phyloP scores from a whole-genome alignment of 2,113 vertebrate species.

The Sisor rabdophorus region DNA sequence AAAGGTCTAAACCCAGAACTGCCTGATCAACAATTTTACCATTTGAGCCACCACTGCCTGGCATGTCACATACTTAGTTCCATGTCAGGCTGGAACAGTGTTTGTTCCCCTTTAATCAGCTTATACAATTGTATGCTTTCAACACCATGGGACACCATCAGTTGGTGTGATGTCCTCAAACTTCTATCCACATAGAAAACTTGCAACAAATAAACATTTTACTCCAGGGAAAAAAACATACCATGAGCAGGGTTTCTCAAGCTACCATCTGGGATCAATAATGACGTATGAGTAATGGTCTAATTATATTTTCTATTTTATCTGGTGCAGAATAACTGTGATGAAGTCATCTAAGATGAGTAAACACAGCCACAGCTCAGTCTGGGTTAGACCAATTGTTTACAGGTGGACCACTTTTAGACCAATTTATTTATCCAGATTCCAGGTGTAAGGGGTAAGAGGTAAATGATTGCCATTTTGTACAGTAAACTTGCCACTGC shows the following conservation, averaged over 20 bases:
- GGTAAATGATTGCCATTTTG: background rate
- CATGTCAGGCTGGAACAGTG: too few species aligned
- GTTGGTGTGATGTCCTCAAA: background rate
- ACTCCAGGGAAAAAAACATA: background rate
- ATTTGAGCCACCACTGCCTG: too few species aligned
- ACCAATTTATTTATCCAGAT: background rate
- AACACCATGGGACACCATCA: background rate
- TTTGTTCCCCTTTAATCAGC: background rate
- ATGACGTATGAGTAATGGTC: constrained; percentile 1
- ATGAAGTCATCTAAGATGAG: constrained; percentile 2
- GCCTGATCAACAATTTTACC: too few species aligned
- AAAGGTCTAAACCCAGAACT: too few species aligned
- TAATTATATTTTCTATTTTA: constrained; percentile 12
- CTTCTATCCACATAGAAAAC: too few species aligned
- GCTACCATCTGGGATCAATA: background rate
- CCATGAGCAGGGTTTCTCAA: background rate
- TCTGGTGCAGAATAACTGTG: background rate
- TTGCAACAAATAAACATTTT: background rate
- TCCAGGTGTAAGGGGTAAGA: background rate
- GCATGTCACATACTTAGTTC: too few species aligned
- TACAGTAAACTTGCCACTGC: background rate
- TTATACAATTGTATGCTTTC: background rate
- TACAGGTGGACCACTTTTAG: background rate
- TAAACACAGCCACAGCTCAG: constrained; percentile 1
- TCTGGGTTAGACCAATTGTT: constrained; percentile 6